Base-by-base conservation (phyloP, 2,797 vertebrate genomes). In the Alca torda region DNA sequence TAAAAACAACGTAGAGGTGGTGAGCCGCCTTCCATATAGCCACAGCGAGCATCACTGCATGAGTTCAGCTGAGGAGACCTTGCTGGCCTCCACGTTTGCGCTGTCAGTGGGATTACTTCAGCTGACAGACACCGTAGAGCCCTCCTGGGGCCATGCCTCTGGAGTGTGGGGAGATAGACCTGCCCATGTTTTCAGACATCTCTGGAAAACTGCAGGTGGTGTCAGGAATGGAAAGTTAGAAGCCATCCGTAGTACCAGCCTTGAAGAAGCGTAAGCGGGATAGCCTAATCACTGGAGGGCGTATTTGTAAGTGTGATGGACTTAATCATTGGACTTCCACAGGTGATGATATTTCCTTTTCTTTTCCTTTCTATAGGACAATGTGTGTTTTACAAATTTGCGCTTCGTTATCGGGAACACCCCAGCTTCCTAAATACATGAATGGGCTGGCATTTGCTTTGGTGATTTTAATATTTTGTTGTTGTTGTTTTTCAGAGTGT, bases 1-100 rank as follows among this genome's bases (percentile, higher is more conserved):
- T 28, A 69, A 50, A 26, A 63, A 8, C 25, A 56, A 18, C 0
- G 4, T 21, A 25, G 28, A 69, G 51, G 16, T 1, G 3, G 15
- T 67, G 60, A 73, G 11, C 30, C 2, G 6, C n/a, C 39, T 54
- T 67, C 17, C 26, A 10, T 35, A 16, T 6, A 41, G 60, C 39
- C 33, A 6, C 57, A 25, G 57, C 0, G 10, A 70, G 35, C 31
- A 76, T 35, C 19, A 16, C 10, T 12, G 43, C 16, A 35, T 20
- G 57, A 64, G 26, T 24, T 37, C 35, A 31, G 56, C 35, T 63
- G 64, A 37, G 25, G 35, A 53, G 35, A 63, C 35, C 48, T 31
- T 31, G 10, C 21, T 48, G 41, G 18, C 15, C 57, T 69, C 43
- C 21, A 43, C 10, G 3, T 37, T 37, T 56, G 35, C 48, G 6